These are phyloP conservation scores for Platanista minor DNA, from an alignment of 2,113 vertebrate genomes.

Conservation along the genomic window DNA sequence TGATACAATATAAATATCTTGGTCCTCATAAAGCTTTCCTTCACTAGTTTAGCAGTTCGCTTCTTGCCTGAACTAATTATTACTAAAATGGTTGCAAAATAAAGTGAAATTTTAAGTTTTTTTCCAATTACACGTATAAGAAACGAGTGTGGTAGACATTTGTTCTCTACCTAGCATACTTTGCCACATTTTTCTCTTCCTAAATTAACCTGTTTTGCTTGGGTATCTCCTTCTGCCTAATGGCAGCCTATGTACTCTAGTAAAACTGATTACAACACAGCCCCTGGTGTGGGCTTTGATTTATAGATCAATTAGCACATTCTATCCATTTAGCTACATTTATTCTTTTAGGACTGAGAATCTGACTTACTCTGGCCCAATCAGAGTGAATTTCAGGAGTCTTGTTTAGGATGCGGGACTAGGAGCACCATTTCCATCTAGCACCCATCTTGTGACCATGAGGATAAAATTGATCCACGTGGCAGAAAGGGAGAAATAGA, in stretches of 20 bases:
- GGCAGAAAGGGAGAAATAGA: background rate
- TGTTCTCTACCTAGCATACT: background rate
- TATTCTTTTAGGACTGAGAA: background rate
- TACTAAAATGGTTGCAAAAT: background rate
- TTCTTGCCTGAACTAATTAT: background rate
- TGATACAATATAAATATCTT: background rate
- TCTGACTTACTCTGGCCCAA: background rate
- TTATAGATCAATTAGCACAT: background rate
- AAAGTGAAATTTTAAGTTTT: conserved; percentile 3
- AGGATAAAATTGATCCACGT: background rate
- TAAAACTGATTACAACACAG: background rate
- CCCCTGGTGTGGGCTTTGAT: background rate
- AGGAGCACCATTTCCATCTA: background rate
- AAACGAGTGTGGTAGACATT: background rate
- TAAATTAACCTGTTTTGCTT: background rate
- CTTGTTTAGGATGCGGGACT: background rate
- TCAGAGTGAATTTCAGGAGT: background rate
- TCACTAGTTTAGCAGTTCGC: background rate
- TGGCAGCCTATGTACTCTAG: background rate
- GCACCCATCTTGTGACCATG: background rate
- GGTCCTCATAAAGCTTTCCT: background rate
- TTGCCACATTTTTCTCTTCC: conserved; percentile 29
- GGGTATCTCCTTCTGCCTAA: background rate
- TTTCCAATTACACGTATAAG: background rate
- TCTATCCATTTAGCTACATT: background rate